Base-by-base conservation (phyloP, 1,140 invertebrate species). In the Dryas iulia region DNA sequence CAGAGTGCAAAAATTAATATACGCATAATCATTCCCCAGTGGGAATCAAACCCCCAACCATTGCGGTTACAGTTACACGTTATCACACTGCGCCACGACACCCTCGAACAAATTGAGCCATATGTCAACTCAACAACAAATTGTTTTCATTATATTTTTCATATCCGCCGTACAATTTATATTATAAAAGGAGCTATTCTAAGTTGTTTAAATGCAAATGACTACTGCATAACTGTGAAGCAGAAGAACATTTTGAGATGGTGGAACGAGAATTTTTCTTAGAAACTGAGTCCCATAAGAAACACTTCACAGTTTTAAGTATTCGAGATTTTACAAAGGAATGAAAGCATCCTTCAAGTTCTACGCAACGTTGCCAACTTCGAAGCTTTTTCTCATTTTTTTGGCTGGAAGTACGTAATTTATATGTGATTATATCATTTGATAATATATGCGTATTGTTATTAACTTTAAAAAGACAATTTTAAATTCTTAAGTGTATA, bases 311-410 rank as follows among this genome's bases (percentile, higher is more conserved):
- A 62, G 71, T 77, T 79, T 78, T 77, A 78, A 82, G 74, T 76
- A 78, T 77, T 81, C 77, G 73, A 84, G 84, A 77, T 81, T 79
- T 72, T 65, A 83, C 77, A 82, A 83, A 83, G 76, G 78, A 71
- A 61, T 54, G 62, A 35, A 21, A 59, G 58, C 59, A 66, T 64
- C 47, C 66, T 71, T 64, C 39, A 57, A 35, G 65, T 66, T 63
- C 64, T 60, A 52, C 12, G 25, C n/a, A 52, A 28, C 47, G 18
- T 30, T 62, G 39, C 59, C 59, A 4, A 18, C 39, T 21, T 53
- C 10, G 25, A 7, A 35, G 21, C 2, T 60, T 60, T 35, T 60
- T 35, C 33, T 60, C 10, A 47, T 47, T 47, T 35, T 31, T 47
- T 47, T 47, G 39, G 8, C 7, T 47, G 39, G 18, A 21, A 47